Evolutionary conservation across 2,888 invertebrate genomes (phyloP).

Genomic region (Pristionchus arcanus): DNA sequence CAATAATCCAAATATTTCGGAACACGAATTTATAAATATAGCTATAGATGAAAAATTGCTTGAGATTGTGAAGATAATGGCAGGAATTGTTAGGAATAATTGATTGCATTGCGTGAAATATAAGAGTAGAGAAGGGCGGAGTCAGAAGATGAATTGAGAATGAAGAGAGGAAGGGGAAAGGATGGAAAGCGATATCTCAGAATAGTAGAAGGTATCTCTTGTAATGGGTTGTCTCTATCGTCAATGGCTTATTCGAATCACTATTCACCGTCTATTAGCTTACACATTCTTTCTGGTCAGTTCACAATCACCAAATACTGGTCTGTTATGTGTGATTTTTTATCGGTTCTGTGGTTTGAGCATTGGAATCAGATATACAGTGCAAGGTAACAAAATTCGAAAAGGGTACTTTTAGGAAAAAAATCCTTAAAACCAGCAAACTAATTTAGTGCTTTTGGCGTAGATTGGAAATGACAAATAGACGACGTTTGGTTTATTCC

Average conservation of each 20-base stretch:
- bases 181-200: neutral
- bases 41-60: too few species aligned
- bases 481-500: neutral
- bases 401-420: too few species aligned
- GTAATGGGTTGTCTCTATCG: neutral
- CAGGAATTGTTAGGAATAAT: too few species aligned
- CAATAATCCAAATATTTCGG: too few species aligned
- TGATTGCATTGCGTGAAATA: neutral
- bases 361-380: too few species aligned
- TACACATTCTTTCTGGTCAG: neutral
- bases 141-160: neutral
- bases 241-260: neutral
- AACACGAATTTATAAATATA: too few species aligned
- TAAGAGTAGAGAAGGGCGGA: neutral
- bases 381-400: too few species aligned
- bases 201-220: neutral
- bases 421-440: too few species aligned
- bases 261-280: neutral
- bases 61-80: too few species aligned
- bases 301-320: neutral
- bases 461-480: neutral
- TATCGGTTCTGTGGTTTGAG: too few species aligned
- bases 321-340: too few species aligned
- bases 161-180: neutral
- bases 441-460: neutral